phyloP scores from a whole-genome alignment of 2,113 vertebrate genomes.

The Naja naja region DNA sequence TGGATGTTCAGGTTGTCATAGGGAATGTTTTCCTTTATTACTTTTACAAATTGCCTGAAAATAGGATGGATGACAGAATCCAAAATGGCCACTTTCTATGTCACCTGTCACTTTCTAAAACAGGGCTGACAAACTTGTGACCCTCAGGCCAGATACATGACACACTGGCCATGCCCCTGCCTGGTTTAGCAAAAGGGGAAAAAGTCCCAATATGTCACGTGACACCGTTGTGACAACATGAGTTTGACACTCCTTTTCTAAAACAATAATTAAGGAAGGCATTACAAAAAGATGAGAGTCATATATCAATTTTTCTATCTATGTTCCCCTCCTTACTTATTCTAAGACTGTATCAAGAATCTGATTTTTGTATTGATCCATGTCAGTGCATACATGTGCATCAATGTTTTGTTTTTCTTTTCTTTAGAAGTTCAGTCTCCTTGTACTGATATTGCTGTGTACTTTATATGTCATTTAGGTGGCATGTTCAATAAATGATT shows the following conservation, averaged over 20 bases:
- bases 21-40: not conserved
- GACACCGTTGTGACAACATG: no score
- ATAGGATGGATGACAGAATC: not conserved
- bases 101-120: not conserved
- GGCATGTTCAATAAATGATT: constrained; percentile 37
- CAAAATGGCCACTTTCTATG: not conserved
- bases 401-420: not conserved
- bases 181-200: no score
- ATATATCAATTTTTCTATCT: not conserved
- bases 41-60: not conserved
- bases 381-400: not conserved
- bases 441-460: not conserved
- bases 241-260: not conserved
- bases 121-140: not conserved
- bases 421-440: not conserved
- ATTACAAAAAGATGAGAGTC: not conserved
- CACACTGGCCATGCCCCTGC: no score
- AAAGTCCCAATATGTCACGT: no score
- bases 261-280: not conserved
- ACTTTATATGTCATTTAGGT: constrained; percentile 27
- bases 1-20: not conserved
- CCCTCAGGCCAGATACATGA: no score
- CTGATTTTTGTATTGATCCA: not conserved
- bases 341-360: not conserved
- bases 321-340: not conserved